These are phyloP conservation scores for Hipparchia semele DNA, from an alignment of 2,888 invertebrate species.

Conservation along the genomic window DNA sequence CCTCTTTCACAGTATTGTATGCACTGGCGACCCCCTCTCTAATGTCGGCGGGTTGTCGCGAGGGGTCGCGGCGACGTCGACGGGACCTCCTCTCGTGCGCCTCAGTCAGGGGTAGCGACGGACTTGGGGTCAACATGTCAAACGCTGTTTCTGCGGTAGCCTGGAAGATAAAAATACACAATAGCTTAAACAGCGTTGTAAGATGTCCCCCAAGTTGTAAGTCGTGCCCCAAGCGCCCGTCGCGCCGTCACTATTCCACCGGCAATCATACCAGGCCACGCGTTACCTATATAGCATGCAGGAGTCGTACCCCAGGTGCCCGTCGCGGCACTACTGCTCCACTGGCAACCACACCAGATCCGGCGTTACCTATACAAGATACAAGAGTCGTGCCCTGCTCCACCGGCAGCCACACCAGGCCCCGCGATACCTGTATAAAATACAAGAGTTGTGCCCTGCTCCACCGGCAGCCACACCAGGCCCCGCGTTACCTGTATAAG, in stretches of 20 bases:
- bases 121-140: constrained; percentile 97
- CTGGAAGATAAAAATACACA: constrained; percentile 64
- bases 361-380: constrained; percentile 89
- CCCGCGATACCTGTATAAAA: constrained; percentile 82
- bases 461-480: constrained; percentile 95
- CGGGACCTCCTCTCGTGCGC: constrained; percentile 70
- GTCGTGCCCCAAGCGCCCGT: too few species aligned
- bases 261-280: constrained; percentile 85
- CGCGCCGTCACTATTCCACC: constrained; percentile 90
- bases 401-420: constrained; percentile 96
- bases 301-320: constrained; percentile 89
- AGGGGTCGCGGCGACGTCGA: constrained; percentile 86
- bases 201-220: too few species aligned
- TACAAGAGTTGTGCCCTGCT: constrained; percentile 94
- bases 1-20: constrained; percentile 94
- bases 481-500: constrained; percentile 85
- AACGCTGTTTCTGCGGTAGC: constrained; percentile 96
- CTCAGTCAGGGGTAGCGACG: constrained; percentile 86
- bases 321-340: too few species aligned
- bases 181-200: background rate
- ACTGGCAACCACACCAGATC: constrained; percentile 95
- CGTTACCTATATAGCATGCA: constrained; percentile 91
- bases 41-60: constrained; percentile 93
- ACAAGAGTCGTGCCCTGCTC: constrained; percentile 94
- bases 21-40: constrained; percentile 97